phyloP scores from a whole-genome alignment of 2,797 vertebrate genomes.

The Melopsittacus undulatus region DNA sequence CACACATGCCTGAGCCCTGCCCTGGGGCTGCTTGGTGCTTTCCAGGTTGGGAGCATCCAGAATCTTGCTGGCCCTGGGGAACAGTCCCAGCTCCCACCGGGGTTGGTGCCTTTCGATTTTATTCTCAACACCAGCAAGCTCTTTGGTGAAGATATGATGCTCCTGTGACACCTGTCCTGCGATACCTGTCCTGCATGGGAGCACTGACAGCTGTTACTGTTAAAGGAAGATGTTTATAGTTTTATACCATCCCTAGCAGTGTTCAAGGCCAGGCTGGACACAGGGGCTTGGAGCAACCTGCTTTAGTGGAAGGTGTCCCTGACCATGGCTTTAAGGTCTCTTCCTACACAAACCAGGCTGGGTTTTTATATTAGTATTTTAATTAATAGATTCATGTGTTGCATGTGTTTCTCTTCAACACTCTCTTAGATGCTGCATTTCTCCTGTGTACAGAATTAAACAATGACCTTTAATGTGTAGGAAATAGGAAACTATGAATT shows the following conservation, averaged over 20 bases:
- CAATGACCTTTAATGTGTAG: neutral
- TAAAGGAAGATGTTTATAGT: neutral
- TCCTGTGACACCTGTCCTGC: neutral
- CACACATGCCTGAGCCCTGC: neutral
- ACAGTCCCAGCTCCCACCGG: neutral
- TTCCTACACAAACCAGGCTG: neutral
- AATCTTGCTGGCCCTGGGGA: rapidly evolving
- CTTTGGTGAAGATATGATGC: neutral
- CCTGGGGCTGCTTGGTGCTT: rapidly evolving
- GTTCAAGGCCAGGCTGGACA: neutral
- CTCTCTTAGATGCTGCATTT: neutral
- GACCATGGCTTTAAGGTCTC: neutral
- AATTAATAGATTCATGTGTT: neutral
- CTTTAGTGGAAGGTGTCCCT: neutral
- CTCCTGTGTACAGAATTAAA: neutral
- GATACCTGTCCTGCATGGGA: neutral
- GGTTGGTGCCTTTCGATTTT: neutral
- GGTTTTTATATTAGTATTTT: neutral
- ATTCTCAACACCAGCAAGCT: rapidly evolving
- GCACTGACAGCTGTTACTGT: neutral
- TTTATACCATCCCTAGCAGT: neutral
- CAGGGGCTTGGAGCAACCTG: neutral
- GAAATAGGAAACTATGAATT: rapidly evolving
- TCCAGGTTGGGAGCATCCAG: rapidly evolving
- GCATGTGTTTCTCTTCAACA: neutral